A percentile compares a stretch with the other conserved stretches of the same genome.
These are phyloP conservation scores for Knipowitschia caucasica DNA, from an alignment of 2,797 vertebrate species.

Conservation along the genomic window DNA sequence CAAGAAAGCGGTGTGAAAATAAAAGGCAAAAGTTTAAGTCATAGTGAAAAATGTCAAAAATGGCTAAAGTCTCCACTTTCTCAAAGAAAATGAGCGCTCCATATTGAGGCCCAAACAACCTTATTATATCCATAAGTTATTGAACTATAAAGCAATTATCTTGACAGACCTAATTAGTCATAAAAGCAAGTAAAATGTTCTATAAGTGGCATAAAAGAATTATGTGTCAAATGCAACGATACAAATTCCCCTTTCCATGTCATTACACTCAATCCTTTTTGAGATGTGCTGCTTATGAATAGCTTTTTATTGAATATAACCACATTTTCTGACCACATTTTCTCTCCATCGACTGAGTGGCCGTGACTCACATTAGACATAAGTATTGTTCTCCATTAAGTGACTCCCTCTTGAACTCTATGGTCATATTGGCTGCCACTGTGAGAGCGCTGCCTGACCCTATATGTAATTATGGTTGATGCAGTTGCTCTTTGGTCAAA, in stretches of 20 bases:
- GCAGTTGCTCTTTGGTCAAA: constrained; percentile 77
- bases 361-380: no score
- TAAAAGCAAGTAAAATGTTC: no score
- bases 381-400: neutral
- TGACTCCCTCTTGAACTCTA: constrained; percentile 18
- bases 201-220: no score
- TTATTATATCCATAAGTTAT: no score
- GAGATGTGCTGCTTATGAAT: neutral
- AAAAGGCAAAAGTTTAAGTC: no score
- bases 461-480: constrained; percentile 72
- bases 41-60: no score
- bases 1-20: no score
- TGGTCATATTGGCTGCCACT: constrained; percentile 47
- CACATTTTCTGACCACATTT: neutral
- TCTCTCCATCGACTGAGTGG: neutral
- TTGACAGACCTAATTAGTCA: no score
- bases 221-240: neutral
- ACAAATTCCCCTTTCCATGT: neutral
- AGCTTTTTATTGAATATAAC: neutral
- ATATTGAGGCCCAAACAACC: no score
- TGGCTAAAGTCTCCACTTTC: no score
- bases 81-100: no score
- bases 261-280: neutral
- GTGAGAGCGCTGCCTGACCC: constrained; percentile 43
- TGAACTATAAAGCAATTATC: no score